phyloP scores from a whole-genome alignment of 1,140 invertebrate genomes.

The Ceratitis capitata region DNA sequence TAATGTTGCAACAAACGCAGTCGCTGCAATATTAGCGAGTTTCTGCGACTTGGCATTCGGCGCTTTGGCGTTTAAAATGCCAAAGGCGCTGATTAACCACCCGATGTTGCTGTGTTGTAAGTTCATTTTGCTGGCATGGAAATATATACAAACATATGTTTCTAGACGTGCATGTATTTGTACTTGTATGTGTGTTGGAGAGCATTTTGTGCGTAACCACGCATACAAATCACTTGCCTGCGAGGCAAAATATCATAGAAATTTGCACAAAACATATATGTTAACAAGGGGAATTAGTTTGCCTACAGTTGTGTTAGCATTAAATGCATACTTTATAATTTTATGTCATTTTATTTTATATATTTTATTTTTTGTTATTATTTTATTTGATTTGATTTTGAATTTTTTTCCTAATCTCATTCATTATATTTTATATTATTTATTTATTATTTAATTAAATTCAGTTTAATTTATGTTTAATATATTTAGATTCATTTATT shows the following conservation, averaged over 20 bases:
- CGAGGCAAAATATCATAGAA: background rate
- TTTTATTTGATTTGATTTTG: too few relatives aligned
- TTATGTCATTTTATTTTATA: too few relatives aligned
- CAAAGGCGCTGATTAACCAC: slow-evolving; percentile 16
- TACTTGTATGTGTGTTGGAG: background rate
- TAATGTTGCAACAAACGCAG: background rate
- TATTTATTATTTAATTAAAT: too few relatives aligned
- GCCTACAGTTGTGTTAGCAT: background rate
- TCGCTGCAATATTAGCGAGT: background rate
- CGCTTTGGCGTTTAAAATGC: slow-evolving; percentile 16
- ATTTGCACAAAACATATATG: background rate
- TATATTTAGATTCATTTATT: too few relatives aligned
- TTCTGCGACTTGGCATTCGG: background rate
- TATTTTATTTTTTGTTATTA: too few relatives aligned
- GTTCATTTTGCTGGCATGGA: background rate
- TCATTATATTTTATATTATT: too few relatives aligned
- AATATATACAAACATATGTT: background rate
- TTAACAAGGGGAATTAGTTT: background rate
- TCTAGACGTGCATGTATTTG: background rate
- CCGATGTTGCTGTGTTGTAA: background rate
- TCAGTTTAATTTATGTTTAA: too few relatives aligned
- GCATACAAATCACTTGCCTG: slow-evolving; percentile 9
- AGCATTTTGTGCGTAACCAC: background rate
- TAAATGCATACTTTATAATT: too few relatives aligned
- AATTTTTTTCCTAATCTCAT: too few relatives aligned